Evolutionary conservation across 2,113 vertebrate genomes (phyloP), one percentile per base, ranked within the genome.

Genomic region (Xenopus laevis): DNA sequence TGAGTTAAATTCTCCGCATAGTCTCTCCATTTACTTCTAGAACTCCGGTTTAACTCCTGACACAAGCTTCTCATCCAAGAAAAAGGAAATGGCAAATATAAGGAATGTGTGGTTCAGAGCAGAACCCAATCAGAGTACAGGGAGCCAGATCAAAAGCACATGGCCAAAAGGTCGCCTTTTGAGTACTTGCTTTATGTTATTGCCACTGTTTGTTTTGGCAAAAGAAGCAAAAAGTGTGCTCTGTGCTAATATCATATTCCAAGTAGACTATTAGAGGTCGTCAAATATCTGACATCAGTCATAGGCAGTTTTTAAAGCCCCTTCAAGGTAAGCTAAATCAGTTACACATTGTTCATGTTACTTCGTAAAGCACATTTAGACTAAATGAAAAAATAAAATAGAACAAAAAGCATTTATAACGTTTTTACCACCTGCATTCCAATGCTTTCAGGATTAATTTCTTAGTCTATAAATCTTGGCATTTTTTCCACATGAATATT

Each of bases 71-170:
- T 53, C 74, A 64, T 67, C 74, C 67, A 77, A 77, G 66, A 45
- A 70, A 77, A 77, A 77, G 74, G 74, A 77, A 77, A 70, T 70
- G 50, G 68, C 62, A 77, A 27, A 59, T 70, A 77, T 70, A 64
- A 77, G 60, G 74, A 46, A 77, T 77, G 74, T 77, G 74, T 46
- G 67, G 74, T 70, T 70, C 27, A 52, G 20, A 70, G 59, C 50
- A 77, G 50, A 57, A 70, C 74, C 74, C 67, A 77, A 70, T 77
- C 30, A 55, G 66, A 61, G n/a, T 47, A 57, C 13, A 27, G 50
- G 45, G 59, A 70, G 18, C 59, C 45, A 46, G 74, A 77, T 77
- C 74, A 77, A 67, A 67, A 67, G 65, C 44, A 67, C 50, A 45
- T 67, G 65, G 65, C 23, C 44, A 67, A 64, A 77, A 70, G 67